A percentile compares a stretch with the other conserved stretches of the same genome.
phyloP scores from a whole-genome alignment of 1,140 invertebrate genomes.

The Drosophila eugracilis region DNA sequence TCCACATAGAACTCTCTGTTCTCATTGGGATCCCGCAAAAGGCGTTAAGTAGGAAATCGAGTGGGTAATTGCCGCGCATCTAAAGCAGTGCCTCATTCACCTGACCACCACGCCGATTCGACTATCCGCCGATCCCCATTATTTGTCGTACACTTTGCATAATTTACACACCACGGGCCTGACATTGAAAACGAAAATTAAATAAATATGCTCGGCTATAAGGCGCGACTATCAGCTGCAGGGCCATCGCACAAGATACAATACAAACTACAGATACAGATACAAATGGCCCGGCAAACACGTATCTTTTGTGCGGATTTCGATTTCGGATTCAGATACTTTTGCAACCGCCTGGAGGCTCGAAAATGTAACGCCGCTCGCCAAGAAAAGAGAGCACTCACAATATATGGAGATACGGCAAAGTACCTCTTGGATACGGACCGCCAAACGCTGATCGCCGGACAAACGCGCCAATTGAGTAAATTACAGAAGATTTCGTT shows the following conservation, averaged over 20 bases:
- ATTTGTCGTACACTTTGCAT: conserved; percentile 53
- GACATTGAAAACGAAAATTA: conserved; percentile 72
- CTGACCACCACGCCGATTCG: not conserved
- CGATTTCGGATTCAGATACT: conserved; percentile 28
- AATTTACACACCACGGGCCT: conserved; percentile 59
- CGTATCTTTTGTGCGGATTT: conserved; percentile 33
- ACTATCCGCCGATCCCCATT: conserved; percentile 8
- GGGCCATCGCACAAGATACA: conserved; percentile 48
- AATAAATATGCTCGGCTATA: conserved; percentile 31
- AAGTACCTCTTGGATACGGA: conserved; percentile 76
- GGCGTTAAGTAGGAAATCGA: conserved; percentile 64
- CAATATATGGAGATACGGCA: conserved; percentile 24
- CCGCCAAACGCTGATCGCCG: conserved; percentile 50
- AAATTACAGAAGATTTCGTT: conserved; percentile 80
- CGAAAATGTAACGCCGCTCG: conserved; percentile 35
- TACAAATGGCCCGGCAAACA: conserved; percentile 29
- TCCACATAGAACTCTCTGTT: conserved; percentile 43
- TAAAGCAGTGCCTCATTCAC: conserved; percentile 35
- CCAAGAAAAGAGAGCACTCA: conserved; percentile 8
- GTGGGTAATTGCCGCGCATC: conserved; percentile 61
- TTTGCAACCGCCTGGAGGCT: conserved; percentile 28
- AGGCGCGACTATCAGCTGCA: conserved; percentile 57
- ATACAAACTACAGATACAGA: not conserved
- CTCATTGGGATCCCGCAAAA: conserved; percentile 6
- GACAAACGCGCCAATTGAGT: conserved; percentile 70